A percentile compares a stretch with the other conserved stretches of the same genome.
Evolutionary conservation across 2,888 invertebrate genomes (phyloP).

Genomic region (Rhyacophila evoluta): DNA sequence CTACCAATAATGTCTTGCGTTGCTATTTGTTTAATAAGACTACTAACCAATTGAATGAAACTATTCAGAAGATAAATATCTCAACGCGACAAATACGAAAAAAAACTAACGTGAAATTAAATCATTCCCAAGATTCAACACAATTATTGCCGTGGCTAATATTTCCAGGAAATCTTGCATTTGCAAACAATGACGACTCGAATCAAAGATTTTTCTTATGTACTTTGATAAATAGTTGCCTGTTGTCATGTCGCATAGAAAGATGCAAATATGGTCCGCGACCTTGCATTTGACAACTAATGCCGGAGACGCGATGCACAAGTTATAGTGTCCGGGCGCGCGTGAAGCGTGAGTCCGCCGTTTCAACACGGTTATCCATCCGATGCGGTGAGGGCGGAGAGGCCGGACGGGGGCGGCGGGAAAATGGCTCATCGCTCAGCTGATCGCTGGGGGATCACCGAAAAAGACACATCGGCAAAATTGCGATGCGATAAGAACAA

Average conservation of each 20-base stretch:
- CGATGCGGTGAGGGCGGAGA: not conserved
- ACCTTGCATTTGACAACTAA: not conserved
- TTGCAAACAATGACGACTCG: not conserved
- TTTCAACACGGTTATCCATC: not conserved
- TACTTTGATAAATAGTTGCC: too few relatives aligned
- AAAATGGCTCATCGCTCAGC: slow-evolving; percentile 16
- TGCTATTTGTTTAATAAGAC: too few relatives aligned
- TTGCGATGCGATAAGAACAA: slow-evolving; percentile 1
- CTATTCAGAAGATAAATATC: too few relatives aligned
- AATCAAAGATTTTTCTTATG: too few relatives aligned
- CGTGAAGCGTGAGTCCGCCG: slow-evolving; percentile 25
- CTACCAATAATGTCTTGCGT: too few relatives aligned
- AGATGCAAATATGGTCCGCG: not conserved
- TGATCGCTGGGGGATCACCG: slow-evolving; percentile 7
- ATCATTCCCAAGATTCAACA: too few relatives aligned
- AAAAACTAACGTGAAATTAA: too few relatives aligned
- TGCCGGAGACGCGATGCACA: slow-evolving; percentile 2
- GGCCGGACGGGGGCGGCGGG: slow-evolving; percentile 1
- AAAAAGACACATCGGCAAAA: slow-evolving; percentile 5
- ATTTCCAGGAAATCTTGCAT: not conserved
- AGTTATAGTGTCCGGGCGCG: not conserved
- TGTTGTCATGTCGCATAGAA: too few relatives aligned
- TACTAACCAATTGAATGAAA: too few relatives aligned
- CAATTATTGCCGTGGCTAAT: too few relatives aligned
- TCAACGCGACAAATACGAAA: too few relatives aligned